Percentiles rank a stretch among this genome's conserved stretches.
phyloP scores from a whole-genome alignment of 2,113 vertebrate species.

The Ciconia boyciana region DNA sequence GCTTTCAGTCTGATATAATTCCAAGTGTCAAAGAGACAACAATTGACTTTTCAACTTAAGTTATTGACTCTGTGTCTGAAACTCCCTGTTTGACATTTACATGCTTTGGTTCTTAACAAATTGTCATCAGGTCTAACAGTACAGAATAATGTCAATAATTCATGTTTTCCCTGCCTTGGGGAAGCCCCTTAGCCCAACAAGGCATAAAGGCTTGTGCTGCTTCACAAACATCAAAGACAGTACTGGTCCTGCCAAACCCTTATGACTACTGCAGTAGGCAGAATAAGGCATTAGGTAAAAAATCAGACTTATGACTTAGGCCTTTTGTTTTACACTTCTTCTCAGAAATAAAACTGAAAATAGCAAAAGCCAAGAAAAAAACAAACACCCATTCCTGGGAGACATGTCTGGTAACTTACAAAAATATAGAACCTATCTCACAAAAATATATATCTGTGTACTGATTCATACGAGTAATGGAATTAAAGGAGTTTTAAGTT shows the following conservation, averaged over 20 bases:
- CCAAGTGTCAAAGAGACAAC: background rate
- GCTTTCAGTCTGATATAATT: background rate
- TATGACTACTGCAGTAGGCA: background rate
- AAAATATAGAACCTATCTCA: background rate
- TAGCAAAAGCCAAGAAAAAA: background rate
- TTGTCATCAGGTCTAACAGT: background rate
- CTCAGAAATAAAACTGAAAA: background rate
- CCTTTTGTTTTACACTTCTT: background rate
- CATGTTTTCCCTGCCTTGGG: background rate
- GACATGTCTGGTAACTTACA: background rate
- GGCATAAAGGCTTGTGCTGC: background rate
- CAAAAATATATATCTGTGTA: background rate
- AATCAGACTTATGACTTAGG: background rate
- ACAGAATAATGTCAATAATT: background rate
- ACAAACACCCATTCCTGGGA: background rate
- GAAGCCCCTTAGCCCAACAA: background rate
- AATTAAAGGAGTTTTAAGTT: background rate
- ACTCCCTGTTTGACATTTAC: background rate
- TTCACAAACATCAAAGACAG: background rate
- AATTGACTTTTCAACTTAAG: background rate
- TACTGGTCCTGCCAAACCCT: background rate
- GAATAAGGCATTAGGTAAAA: background rate
- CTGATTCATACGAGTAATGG: background rate
- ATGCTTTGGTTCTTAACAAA: background rate
- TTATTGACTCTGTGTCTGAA: background rate